Evolutionary conservation across 1,140 invertebrate genomes (phyloP).

Genomic region (Micrasema longulum): DNA sequence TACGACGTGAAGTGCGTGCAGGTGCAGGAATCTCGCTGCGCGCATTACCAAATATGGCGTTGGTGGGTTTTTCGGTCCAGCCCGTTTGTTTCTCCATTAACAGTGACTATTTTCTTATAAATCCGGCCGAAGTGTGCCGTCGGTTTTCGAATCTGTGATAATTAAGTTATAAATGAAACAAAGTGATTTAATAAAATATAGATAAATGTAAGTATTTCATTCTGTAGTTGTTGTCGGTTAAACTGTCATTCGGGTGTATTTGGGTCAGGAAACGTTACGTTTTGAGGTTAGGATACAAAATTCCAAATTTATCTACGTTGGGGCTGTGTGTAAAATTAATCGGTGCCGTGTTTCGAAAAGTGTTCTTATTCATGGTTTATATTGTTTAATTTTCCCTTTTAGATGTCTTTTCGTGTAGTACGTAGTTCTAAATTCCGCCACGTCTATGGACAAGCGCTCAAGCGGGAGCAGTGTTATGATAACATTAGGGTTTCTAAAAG

Average conservation of each 20-base stretch:
- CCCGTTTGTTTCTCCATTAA: constrained; percentile 41
- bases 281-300: constrained; percentile 44
- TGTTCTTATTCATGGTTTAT: constrained; percentile 15
- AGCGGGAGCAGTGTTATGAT: constrained; percentile 98
- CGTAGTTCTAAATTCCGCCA: constrained; percentile 98
- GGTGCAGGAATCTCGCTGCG: constrained; percentile 47
- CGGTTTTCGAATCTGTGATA: constrained; percentile 40
- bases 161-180: constrained; percentile 42
- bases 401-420: constrained; percentile 96
- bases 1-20: constrained; percentile 31
- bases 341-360: constrained; percentile 8
- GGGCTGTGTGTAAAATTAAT: constrained; percentile 30
- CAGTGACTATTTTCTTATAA: constrained; percentile 44
- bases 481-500: constrained; percentile 98
- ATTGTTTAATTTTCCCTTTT: constrained; percentile 54
- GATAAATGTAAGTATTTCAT: constrained; percentile 43
- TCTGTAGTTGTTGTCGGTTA: constrained; percentile 36
- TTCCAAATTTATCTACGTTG: constrained; percentile 40
- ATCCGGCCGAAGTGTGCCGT: constrained; percentile 38
- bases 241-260: constrained; percentile 46
- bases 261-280: constrained; percentile 41
- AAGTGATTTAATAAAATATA: constrained; percentile 34
- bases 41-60: constrained; percentile 71
- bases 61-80: constrained; percentile 62
- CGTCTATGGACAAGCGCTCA: constrained; percentile 96